Evolutionary conservation across 2,888 invertebrate genomes (phyloP), one percentile per base, ranked within the genome.

Genomic region (Sussaba pulchella): DNA sequence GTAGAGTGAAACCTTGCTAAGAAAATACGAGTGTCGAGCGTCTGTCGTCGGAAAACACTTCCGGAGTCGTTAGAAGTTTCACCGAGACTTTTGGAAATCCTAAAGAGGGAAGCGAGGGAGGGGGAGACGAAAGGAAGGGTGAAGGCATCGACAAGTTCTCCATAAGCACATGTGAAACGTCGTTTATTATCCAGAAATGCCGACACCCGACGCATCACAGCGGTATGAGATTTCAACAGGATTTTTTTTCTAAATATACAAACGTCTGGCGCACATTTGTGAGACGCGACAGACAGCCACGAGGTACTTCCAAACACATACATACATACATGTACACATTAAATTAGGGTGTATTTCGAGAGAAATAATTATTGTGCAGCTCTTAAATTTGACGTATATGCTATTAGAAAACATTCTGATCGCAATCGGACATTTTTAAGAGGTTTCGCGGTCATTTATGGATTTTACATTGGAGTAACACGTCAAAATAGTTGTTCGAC

Each of bases 21-120:
- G 6, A 41, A 54, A 5, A 14, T 8, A 26, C 54, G 54, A 69
- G 54, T 69, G 69, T 41, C 24, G 14, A 54, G 41, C 17, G 24
- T 69, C 69, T 17, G 69, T 69, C 69, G 41, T 3, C 54, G 52
- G 54, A 41, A 54, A 24, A 54, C 69, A 14, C 26, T 69, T 69
- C 41, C 26, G 41, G 14, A 14, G 17, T 54, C 43, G 69, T 43
- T 63, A 63, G 63, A 63, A 63, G 43, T 24, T n/a, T 63, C 24
- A 63, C 63, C 26, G 63, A 24, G 63, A 24, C 43, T 63, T 31
- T 47, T 6, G 47, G 8, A 14, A 19, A 21, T 43, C n/a, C 24
- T 63, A n/a, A n/a, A n/a, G n/a, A n/a, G n/a, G n/a, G n/a, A n/a
- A n/a, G n/a, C n/a, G n/a, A n/a, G n/a, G n/a, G n/a, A n/a, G n/a